phyloP scores from a whole-genome alignment of 2,888 invertebrate species.

The Mactromeris polynyma region DNA sequence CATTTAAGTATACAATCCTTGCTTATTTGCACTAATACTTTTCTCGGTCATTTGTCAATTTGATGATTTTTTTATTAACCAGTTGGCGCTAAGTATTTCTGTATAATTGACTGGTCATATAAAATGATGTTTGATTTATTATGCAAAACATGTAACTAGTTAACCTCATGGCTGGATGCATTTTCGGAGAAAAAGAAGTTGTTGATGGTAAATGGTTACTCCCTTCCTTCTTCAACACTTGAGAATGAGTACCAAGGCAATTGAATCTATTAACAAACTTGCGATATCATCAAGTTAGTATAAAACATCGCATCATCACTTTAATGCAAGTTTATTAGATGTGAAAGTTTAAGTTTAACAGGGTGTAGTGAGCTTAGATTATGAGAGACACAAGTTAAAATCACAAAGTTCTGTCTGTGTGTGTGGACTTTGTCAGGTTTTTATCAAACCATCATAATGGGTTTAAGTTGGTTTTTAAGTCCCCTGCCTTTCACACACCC shows the following conservation, averaged over 20 bases:
- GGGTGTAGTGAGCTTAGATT: neutral
- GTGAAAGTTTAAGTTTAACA: neutral
- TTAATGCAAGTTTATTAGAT: neutral
- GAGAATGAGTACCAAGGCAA: neutral
- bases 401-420: no score
- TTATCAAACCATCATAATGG: neutral
- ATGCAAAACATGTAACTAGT: no score
- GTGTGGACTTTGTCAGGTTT: neutral
- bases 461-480: neutral
- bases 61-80: no score
- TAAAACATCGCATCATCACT: neutral
- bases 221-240: neutral
- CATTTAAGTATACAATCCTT: no score
- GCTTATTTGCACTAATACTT: no score
- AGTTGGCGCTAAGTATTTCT: no score
- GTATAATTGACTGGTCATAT: no score
- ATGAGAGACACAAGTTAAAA: neutral
- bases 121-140: no score
- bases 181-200: neutral
- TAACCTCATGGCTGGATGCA: neutral
- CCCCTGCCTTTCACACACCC: no score
- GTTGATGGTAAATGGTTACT: neutral
- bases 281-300: neutral
- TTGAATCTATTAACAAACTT: slow-evolving; percentile 3
- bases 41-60: no score